These are phyloP conservation scores for Henricia sp. DNA, from an alignment of 53 echinoderm and acorn worm species.

Conservation along the genomic window DNA sequence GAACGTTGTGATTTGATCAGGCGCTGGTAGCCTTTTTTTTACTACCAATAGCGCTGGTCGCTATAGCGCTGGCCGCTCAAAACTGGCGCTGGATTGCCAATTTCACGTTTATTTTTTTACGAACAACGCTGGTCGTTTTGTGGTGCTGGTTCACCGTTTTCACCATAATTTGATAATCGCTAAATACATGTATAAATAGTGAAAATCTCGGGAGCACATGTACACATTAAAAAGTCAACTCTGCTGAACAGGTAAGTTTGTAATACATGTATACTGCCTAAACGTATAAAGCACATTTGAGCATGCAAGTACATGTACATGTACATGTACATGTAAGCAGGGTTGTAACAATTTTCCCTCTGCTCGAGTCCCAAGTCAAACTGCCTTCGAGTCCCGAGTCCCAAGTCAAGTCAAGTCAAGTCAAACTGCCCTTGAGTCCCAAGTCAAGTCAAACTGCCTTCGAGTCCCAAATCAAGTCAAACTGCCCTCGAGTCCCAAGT, in stretches of 20 bases:
- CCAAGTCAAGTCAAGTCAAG: no score
- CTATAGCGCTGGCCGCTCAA: conserved; percentile 58
- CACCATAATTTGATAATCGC: background rate
- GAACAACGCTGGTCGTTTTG: background rate
- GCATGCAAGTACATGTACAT: no score
- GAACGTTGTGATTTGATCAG: background rate
- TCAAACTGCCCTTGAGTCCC: no score
- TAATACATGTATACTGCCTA: no score
- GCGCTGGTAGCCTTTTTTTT: conserved; percentile 35
- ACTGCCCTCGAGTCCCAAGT: no score
- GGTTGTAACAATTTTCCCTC: no score
- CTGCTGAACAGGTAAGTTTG: background rate
- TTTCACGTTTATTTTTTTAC: conserved; percentile 23
- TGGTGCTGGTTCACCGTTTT: conserved; percentile 5
- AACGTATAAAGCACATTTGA: no score
- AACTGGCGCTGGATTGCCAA: conserved; percentile 49
- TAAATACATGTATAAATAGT: background rate
- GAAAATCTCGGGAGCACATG: background rate
- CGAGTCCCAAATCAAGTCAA: no score
- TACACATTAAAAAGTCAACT: background rate
- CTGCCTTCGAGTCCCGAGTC: no score
- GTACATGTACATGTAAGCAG: no score
- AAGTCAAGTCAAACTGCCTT: no score
- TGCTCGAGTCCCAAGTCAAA: no score
- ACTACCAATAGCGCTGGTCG: conserved; percentile 53